phyloP scores from a whole-genome alignment of 2,797 vertebrate species.

The Alosa sapidissima region DNA sequence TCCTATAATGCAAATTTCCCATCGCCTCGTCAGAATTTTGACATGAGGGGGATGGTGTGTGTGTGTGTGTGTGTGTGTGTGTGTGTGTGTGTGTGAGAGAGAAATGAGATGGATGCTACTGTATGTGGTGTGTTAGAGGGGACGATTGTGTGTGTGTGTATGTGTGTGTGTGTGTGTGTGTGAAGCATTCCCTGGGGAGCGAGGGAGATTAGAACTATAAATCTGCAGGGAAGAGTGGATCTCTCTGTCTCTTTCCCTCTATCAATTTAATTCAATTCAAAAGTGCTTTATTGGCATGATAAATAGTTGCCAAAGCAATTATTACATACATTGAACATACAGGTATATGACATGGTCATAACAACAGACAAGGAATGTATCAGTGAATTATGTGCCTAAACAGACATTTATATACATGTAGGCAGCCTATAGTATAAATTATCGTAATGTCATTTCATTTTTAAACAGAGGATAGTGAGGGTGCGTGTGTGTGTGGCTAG shows the following conservation, averaged over 20 bases:
- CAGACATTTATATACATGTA: too few relatives aligned
- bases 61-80: background rate
- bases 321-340: too few relatives aligned
- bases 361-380: too few relatives aligned
- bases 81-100: background rate
- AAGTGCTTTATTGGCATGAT: too few relatives aligned
- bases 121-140: background rate
- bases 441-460: too few relatives aligned
- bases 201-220: conserved; percentile 19
- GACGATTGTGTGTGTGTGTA: background rate
- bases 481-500: too few relatives aligned
- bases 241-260: background rate
- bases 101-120: background rate
- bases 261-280: background rate
- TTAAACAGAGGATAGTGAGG: too few relatives aligned
- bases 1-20: background rate
- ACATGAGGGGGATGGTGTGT: background rate
- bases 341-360: too few relatives aligned
- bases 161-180: background rate
- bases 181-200: background rate
- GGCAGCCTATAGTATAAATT: too few relatives aligned
- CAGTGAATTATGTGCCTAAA: too few relatives aligned
- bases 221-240: conserved; percentile 17
- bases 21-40: background rate
- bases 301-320: too few relatives aligned